These are phyloP conservation scores for Drosophila neotestacea DNA, from an alignment of 2,888 invertebrate genomes.

Conservation along the genomic window DNA sequence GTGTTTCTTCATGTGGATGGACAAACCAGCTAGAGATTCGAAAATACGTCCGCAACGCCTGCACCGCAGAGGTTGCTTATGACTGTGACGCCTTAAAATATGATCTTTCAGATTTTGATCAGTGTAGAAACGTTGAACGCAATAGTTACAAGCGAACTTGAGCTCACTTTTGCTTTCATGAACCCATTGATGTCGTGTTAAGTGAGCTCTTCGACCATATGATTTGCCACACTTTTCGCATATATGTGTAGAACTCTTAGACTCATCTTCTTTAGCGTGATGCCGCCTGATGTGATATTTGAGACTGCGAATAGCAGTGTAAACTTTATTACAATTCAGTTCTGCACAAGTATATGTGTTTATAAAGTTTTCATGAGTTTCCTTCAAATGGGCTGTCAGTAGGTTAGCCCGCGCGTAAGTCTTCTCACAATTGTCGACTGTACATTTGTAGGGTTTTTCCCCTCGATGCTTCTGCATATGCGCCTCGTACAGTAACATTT, in stretches of 20 bases:
- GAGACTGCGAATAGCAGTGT: constrained; percentile 63
- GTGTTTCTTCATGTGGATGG: constrained; percentile 61
- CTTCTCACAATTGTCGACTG: constrained; percentile 44
- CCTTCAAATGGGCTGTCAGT: constrained; percentile 46
- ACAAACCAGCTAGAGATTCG: constrained; percentile 54
- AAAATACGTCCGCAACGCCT: constrained; percentile 73
- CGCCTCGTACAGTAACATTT: constrained; percentile 60
- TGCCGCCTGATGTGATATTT: constrained; percentile 56
- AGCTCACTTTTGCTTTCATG: constrained; percentile 41
- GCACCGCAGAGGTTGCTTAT: constrained; percentile 67
- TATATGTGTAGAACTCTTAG: constrained; percentile 21
- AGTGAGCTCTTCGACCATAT: constrained; percentile 59
- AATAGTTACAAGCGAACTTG: constrained; percentile 42
- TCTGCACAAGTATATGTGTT: constrained; percentile 35
- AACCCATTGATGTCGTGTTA: constrained; percentile 61
- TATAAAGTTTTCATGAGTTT: constrained; percentile 34
- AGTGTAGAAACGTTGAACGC: constrained; percentile 66
- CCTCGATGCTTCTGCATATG: constrained; percentile 62
- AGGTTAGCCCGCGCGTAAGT: constrained; percentile 52
- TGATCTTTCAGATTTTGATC: constrained; percentile 71
- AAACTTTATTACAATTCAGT: constrained; percentile 57
- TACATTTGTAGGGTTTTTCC: constrained; percentile 56
- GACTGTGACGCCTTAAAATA: constrained; percentile 68
- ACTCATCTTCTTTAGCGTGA: constrained; percentile 17
- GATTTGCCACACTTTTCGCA: constrained; percentile 80